Evolutionary conservation across 2,797 vertebrate genomes (phyloP), one percentile per base, ranked within the genome.

Genomic region (Manis javanica): DNA sequence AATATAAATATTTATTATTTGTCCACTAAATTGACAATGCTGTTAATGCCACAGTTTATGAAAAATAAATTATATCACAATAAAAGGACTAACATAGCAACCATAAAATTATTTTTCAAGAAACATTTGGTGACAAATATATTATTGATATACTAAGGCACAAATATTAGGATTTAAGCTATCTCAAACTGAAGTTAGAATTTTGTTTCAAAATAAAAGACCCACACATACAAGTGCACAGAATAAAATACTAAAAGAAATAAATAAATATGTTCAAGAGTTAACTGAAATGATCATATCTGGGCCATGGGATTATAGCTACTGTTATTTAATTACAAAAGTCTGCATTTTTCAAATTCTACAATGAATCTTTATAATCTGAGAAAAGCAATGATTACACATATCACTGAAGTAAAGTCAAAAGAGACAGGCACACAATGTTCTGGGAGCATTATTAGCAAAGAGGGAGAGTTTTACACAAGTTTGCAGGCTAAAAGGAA

Each of bases 121-220:
- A 89, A 94, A 91, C 87, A 87, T 21, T 95, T 78, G n/a, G 29
- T 84, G 31, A 94, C 21, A 68, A 78, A 55, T 3, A 86, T 57
- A 51, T n/a, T 79, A 18, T 68, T 92, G 21, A 61, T 42, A 66
- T 26, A 81, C 51, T 77, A 39, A 79, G 49, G 61, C 72, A 5
- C 37, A 91, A 90, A 78, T 2, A 88, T 49, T 83, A 72, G 24
- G 3, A 83, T 94, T 94, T 90, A 94, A 92, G 16, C 23, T 89
- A 10, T 72, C 55, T 93, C 59, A 87, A 79, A 49, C 46, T 63
- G 89, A 66, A 61, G 31, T 75, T 95, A 96, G 85, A 63, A 90
- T 31, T 90, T 46, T 88, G 26, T 81, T 90, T 72, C 6, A 95
- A 95, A 94, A 51, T 42, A 46, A 34, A 69, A 26, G 75, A 7